These are phyloP conservation scores for Tyrannus savana DNA, from an alignment of 2,113 vertebrate species.

Conservation along the genomic window DNA sequence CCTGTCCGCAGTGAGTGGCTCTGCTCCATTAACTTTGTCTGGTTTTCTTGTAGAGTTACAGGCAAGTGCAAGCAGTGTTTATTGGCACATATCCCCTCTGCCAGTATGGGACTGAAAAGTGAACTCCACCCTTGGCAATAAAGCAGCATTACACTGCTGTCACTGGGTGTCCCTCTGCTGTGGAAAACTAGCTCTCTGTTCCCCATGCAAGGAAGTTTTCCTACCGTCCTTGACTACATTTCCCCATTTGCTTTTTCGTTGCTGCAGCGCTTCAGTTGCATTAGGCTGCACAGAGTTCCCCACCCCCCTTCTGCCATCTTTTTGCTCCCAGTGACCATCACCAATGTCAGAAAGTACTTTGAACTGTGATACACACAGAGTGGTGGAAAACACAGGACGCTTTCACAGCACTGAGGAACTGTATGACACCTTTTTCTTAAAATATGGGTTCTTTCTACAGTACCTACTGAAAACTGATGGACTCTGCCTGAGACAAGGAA, in stretches of 20 bases:
- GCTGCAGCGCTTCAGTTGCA: accelerated
- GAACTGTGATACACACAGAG: neutral
- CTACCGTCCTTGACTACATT: neutral
- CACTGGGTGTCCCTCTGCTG: accelerated
- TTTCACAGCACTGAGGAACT: neutral
- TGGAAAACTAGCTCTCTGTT: neutral
- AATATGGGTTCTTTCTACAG: accelerated
- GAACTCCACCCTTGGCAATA: neutral
- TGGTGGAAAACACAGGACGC: accelerated
- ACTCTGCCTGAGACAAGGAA: neutral
- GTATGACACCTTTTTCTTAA: neutral
- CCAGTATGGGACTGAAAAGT: neutral
- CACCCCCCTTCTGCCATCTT: neutral
- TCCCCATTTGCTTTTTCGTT: neutral
- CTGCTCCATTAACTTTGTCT: neutral
- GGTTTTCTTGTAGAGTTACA: neutral
- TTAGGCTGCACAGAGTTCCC: neutral
- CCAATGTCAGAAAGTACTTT: neutral
- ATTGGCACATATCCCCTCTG: neutral
- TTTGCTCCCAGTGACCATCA: neutral
- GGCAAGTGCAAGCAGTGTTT: neutral
- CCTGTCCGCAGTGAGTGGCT: neutral
- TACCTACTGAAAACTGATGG: neutral
- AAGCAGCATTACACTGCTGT: neutral
- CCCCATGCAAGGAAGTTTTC: neutral